Percentiles rank a stretch among this genome's conserved stretches.
Conservation (phyloP, 1,140 invertebrate species). For the Amyelois transitella region DNA sequence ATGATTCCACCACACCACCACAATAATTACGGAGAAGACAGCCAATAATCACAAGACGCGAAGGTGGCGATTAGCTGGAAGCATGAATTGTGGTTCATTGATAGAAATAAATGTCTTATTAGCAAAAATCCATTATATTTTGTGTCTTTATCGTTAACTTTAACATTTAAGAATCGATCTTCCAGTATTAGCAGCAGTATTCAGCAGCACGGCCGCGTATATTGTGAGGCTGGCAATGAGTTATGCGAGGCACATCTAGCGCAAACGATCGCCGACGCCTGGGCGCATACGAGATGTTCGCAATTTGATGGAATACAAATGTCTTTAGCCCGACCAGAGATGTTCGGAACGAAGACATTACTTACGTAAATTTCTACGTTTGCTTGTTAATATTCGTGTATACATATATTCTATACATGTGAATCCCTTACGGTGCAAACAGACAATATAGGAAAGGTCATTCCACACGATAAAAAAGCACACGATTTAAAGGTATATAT, state of each 20-base stretch:
- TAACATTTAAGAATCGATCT: neutral
- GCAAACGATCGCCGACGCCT: constrained; percentile 45
- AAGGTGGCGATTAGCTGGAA: too few relatives aligned
- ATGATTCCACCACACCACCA: too few relatives aligned
- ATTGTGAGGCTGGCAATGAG: constrained; percentile 20
- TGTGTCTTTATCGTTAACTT: neutral
- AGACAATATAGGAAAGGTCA: too few relatives aligned
- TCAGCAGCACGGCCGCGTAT: neutral
- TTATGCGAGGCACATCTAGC: constrained; percentile 48
- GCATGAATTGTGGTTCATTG: too few relatives aligned
- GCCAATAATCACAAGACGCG: too few relatives aligned
- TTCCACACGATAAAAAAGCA: too few relatives aligned
- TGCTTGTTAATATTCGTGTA: neutral
- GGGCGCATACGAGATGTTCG: constrained; percentile 54
- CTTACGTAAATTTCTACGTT: neutral
- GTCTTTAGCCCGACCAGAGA: constrained; percentile 17
- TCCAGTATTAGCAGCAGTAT: neutral
- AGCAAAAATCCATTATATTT: too few relatives aligned
- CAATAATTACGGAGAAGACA: too few relatives aligned
- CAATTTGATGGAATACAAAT: constrained; percentile 61
- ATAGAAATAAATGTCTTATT: too few relatives aligned
- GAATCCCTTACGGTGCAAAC: too few relatives aligned
- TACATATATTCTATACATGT: too few relatives aligned
- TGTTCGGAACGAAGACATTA: neutral
- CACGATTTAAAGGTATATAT: too few relatives aligned